Percentiles rank a stretch among this genome's conserved stretches.
Evolutionary conservation across 2,888 invertebrate species (phyloP).

Genomic region (Drosophila incognita): DNA sequence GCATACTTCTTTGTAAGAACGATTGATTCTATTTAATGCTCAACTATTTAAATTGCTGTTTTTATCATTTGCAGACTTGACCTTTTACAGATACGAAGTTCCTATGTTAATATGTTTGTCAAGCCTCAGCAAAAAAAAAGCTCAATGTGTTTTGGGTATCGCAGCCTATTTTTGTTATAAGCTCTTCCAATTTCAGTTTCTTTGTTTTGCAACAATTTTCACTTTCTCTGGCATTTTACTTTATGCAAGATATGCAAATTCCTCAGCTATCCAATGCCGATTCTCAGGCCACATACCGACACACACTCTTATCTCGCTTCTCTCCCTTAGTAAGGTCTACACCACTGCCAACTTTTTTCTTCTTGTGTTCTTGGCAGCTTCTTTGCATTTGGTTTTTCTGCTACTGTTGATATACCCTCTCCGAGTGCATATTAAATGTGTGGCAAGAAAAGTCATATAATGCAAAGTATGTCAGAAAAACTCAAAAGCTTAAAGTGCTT

Average conservation of each 20-base stretch:
- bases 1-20: neutral
- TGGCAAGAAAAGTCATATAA: too few relatives aligned
- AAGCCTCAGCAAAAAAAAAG: conserved; percentile 22
- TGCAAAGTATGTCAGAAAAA: neutral
- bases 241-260: conserved; percentile 66
- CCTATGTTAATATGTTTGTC: conserved; percentile 43
- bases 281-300: conserved; percentile 24
- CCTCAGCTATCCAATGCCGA: conserved; percentile 44
- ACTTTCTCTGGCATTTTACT: conserved; percentile 58
- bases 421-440: conserved; percentile 2
- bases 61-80: conserved; percentile 19
- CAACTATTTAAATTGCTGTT: neutral
- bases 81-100: conserved; percentile 25
- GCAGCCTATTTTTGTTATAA: conserved; percentile 19
- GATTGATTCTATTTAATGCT: neutral
- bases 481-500: neutral
- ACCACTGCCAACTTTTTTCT: conserved; percentile 26
- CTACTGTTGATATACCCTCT: conserved; percentile 35
- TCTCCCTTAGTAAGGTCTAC: conserved; percentile 13
- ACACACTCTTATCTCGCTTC: conserved; percentile 29
- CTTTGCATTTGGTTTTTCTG: conserved; percentile 10
- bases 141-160: conserved; percentile 39
- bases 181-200: conserved; percentile 57
- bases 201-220: conserved; percentile 63
- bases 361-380: conserved; percentile 29